Evolutionary conservation across 2,888 invertebrate genomes (phyloP).

Genomic region (Drosophila helvetica): DNA sequence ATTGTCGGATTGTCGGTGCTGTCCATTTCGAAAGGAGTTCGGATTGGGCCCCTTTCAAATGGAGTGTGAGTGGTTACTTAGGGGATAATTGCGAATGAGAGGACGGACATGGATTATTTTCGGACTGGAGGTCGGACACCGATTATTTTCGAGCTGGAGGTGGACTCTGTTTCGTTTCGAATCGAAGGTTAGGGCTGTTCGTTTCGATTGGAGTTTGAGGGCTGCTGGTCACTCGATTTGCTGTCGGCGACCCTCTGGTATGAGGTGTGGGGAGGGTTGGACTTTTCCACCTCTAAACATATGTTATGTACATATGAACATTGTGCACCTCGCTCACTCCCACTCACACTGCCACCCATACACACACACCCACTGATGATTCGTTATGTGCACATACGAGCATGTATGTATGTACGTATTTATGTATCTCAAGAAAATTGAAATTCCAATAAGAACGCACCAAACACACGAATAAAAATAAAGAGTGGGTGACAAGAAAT

Average conservation of each 20-base stretch:
- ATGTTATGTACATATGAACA: background rate
- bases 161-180: too few species aligned
- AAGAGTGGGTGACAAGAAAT: constrained; percentile 22
- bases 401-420: constrained; percentile 9
- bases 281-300: background rate
- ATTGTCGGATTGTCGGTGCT: too few species aligned
- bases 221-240: background rate
- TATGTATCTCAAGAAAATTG: constrained; percentile 36
- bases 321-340: background rate
- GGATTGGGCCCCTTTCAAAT: too few species aligned
- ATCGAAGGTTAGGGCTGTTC: background rate
- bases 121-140: too few species aligned
- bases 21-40: too few species aligned
- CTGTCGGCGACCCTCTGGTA: background rate
- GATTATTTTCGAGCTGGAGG: too few species aligned
- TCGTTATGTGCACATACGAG: constrained; percentile 15
- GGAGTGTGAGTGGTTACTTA: too few species aligned
- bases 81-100: too few species aligned
- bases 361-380: constrained; percentile 1
- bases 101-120: too few species aligned
- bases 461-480: constrained; percentile 19
- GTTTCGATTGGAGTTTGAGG: background rate
- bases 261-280: background rate
- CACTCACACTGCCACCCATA: background rate
- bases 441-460: constrained; percentile 70